These are phyloP conservation scores for Otis tarda DNA, from an alignment of 2,113 vertebrate species.

Conservation along the genomic window DNA sequence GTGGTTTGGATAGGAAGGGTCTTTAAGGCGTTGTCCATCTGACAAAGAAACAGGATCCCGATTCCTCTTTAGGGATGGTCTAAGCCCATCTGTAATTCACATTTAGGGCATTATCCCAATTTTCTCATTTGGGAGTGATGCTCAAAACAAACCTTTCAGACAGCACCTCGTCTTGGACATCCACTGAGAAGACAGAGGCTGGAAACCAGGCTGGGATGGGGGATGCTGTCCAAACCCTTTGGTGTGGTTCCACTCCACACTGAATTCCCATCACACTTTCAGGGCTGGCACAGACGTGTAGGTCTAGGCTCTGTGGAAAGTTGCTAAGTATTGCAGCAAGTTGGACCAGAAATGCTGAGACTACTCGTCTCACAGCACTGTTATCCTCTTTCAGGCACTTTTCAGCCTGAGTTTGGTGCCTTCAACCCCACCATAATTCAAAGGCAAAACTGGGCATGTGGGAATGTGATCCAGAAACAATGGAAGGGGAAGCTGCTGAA, in stretches of 20 bases:
- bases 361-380: accelerated
- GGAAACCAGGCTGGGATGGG: background rate
- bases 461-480: background rate
- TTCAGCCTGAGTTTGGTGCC: background rate
- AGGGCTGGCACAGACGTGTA: background rate
- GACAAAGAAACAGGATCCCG: background rate
- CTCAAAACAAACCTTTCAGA: background rate
- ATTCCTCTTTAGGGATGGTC: background rate
- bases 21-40: background rate
- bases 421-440: background rate
- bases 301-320: background rate
- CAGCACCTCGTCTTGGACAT: background rate
- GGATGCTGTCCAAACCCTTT: background rate
- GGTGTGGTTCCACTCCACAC: background rate
- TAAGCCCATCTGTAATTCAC: background rate
- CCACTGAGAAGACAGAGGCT: background rate
- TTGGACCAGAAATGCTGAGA: background rate
- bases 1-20: background rate
- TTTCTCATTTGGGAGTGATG: background rate
- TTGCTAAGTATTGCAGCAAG: background rate
- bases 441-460: background rate
- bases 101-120: background rate
- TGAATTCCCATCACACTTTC: background rate
- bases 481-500: background rate
- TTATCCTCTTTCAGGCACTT: background rate